These are phyloP conservation scores for Aratinga solstitialis DNA, from an alignment of 2,797 vertebrate species.

Conservation along the genomic window DNA sequence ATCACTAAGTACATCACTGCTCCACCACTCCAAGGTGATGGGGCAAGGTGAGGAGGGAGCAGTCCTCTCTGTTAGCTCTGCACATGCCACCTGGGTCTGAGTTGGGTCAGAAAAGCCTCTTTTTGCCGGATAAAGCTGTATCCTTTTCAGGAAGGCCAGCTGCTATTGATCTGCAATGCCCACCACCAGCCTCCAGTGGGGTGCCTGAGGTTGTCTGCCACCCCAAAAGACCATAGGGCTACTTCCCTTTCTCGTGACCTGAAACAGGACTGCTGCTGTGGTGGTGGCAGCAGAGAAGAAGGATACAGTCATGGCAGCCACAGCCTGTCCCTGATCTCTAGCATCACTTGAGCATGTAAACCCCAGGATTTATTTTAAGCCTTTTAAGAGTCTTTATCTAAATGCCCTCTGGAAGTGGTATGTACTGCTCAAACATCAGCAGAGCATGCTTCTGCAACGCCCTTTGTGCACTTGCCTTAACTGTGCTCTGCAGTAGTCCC, in stretches of 20 bases:
- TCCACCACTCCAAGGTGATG: not conserved
- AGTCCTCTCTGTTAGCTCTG: not conserved
- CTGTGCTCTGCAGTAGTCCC: not conserved
- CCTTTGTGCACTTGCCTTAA: fast-evolving
- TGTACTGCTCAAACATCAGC: not conserved
- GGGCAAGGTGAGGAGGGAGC: not conserved
- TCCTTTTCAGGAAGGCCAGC: not conserved
- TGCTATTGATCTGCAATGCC: not conserved
- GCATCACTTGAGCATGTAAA: not conserved
- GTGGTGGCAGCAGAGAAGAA: not conserved
- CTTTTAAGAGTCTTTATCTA: not conserved
- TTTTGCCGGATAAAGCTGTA: not conserved
- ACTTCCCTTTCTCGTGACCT: not conserved
- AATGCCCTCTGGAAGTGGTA: not conserved
- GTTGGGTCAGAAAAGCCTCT: not conserved
- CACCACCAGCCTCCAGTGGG: not conserved
- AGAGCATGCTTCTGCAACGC: not conserved
- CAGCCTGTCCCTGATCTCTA: not conserved
- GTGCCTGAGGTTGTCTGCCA: not conserved
- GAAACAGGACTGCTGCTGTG: fast-evolving
- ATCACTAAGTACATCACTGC: not conserved
- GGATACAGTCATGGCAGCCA: not conserved
- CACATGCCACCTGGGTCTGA: not conserved
- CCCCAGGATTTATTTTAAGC: not conserved
- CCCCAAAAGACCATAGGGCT: not conserved